Evolutionary conservation across 2,113 vertebrate genomes (phyloP), one percentile per base, ranked within the genome.

Genomic region (Festucalex cinctus): DNA sequence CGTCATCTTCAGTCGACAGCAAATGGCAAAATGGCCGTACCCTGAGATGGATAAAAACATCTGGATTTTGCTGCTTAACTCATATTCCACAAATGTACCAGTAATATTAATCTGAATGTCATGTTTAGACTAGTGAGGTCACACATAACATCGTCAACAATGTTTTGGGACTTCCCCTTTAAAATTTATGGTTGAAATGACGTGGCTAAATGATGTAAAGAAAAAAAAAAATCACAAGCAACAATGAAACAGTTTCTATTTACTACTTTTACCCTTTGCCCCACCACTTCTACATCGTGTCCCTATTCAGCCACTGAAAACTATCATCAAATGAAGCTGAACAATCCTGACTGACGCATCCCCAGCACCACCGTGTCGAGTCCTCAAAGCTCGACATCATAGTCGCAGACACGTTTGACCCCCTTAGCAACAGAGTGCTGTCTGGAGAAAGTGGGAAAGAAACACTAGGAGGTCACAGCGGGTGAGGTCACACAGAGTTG

Each of bases 391-490:
- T 44, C 9, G 1, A 63, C 73, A 26, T 78, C 71, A 62, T 71
- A 59, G 57, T 41, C 24, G 24, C 71, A 71, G 72, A 57, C 58
- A 72, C 63, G 44, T 66, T 39, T 75, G 69, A 83, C 83, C 75
- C 76, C 20, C 61, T 17, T 0, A 67, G 66, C 66, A 63, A 63
- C 81, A 24, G 24, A 66, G 67, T 24, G 77, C 77, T 75, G 85
- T 85, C 80, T 82, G 80, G 39, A 68, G 63, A 69, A 74, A 83
- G 65, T 48, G 53, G 43, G 12, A 7, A 43, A 43, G 76, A 70
- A 78, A 82, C 79, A 61, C 64, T 19, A 24, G n/a, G 39, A 65
- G 67, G 73, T 74, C 53, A 32, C 20, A 14, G 63, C 41, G 65
- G 76, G 44, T 49, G 65, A 63, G 75, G 70, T 82, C 68, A 19